A percentile compares a stretch with the other conserved stretches of the same genome.
These are phyloP conservation scores for Calliopsis andreniformis DNA, from an alignment of 1,140 invertebrate species.

Conservation along the genomic window DNA sequence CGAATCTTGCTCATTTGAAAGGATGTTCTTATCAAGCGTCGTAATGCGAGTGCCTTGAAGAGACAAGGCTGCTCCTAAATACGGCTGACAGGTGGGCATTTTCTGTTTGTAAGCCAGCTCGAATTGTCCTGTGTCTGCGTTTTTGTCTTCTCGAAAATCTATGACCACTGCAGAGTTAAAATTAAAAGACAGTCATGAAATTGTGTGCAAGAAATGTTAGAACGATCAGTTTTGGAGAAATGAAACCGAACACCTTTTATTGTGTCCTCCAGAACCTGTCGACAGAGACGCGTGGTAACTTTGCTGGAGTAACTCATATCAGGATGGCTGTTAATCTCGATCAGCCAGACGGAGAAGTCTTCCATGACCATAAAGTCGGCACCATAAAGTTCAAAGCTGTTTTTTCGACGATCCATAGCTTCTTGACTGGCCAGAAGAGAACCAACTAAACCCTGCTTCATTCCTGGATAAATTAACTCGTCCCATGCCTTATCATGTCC, in stretches of 20 bases:
- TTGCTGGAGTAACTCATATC: conserved; percentile 94
- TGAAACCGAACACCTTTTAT: conserved; percentile 88
- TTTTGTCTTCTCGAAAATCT: conserved; percentile 89
- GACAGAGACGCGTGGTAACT: conserved; percentile 92
- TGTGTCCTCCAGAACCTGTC: conserved; percentile 94
- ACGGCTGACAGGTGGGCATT: conserved; percentile 89
- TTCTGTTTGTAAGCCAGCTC: conserved; percentile 91
- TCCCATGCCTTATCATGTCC: conserved; percentile 90
- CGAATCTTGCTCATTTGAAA: conserved; percentile 57
- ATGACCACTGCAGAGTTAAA: conserved; percentile 87
- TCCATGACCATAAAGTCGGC: conserved; percentile 95
- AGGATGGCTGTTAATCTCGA: conserved; percentile 97
- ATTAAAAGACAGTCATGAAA: not conserved
- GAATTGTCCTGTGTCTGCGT: conserved; percentile 92
- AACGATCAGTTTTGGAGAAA: not conserved
- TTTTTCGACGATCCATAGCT: conserved; percentile 91
- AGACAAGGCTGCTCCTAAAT: conserved; percentile 89
- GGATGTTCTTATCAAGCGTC: conserved; percentile 64
- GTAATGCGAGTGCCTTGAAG: conserved; percentile 85
- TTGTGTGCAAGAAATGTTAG: too few species aligned
- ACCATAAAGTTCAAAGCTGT: conserved; percentile 95
- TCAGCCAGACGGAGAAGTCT: conserved; percentile 84
- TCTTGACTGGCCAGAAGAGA: conserved; percentile 93
- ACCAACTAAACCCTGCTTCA: conserved; percentile 93
- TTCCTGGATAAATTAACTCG: conserved; percentile 92